Conservation (phyloP, 2,113 vertebrate genomes). For the Semnopithecus entellus region DNA sequence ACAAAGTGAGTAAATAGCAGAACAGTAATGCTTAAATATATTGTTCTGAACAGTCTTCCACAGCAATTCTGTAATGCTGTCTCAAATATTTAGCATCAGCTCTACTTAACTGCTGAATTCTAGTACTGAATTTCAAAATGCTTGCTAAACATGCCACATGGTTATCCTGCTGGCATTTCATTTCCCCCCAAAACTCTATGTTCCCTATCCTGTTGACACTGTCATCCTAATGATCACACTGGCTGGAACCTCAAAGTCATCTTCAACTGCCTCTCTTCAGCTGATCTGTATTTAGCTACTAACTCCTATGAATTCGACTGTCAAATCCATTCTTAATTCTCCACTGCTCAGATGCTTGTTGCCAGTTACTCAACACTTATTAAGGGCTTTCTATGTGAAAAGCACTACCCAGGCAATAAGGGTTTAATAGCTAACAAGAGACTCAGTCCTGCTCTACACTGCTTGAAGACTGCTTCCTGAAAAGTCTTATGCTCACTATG, state of each 20-base stretch:
- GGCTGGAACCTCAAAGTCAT: not conserved
- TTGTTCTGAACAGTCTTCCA: not conserved
- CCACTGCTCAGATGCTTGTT: not conserved
- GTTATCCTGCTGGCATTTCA: not conserved
- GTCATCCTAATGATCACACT: not conserved
- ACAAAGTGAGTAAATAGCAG: not conserved
- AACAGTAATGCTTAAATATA: not conserved
- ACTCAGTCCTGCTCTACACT: not conserved
- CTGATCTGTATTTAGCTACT: slow-evolving; percentile 1
- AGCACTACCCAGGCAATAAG: not conserved
- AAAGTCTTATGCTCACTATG: not conserved
- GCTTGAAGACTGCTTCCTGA: not conserved
- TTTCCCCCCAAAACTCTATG: not conserved
- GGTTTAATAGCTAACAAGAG: not conserved
- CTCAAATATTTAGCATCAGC: not conserved
- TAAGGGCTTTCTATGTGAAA: not conserved
- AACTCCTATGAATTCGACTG: slow-evolving; percentile 22
- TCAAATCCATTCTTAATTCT: slow-evolving; percentile 20
- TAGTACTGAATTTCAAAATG: not conserved
- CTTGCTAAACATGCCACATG: not conserved
- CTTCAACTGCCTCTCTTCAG: not conserved
- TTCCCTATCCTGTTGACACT: not conserved
- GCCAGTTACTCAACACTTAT: not conserved
- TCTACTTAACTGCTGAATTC: not conserved
- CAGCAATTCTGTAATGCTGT: not conserved